These are phyloP conservation scores for Campylomormyrus tamandua DNA, from an alignment of 2,113 vertebrate species.

Conservation along the genomic window DNA sequence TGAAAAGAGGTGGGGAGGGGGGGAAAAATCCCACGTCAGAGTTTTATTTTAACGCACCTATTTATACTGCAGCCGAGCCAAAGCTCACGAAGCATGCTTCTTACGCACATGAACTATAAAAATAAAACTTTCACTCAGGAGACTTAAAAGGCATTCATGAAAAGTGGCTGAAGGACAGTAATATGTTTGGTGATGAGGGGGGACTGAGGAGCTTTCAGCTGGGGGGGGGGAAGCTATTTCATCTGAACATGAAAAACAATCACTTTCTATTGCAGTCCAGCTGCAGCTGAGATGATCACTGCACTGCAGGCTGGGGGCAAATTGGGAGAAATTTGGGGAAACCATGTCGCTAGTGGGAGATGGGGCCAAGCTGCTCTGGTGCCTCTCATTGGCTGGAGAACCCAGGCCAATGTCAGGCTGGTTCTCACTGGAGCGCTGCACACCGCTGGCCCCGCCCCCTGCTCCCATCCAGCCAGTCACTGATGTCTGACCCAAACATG, in stretches of 20 bases:
- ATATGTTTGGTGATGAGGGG: neutral
- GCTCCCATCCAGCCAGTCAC: neutral
- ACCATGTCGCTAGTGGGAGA: neutral
- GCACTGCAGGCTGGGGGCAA: neutral
- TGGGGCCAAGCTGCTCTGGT: neutral
- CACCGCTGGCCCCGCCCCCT: neutral
- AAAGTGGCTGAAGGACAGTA: neutral
- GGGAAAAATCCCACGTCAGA: neutral
- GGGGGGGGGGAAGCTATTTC: neutral
- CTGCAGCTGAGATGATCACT: neutral
- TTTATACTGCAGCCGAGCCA: neutral
- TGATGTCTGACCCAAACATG: neutral
- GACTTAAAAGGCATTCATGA: neutral
- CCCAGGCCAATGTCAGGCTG: neutral
- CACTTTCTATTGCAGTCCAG: neutral
- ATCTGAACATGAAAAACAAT: neutral
- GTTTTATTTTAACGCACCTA: conserved; percentile 5
- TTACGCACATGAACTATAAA: neutral
- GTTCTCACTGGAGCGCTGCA: neutral
- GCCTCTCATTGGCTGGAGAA: neutral
- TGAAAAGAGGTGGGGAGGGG: neutral
- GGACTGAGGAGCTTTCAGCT: neutral
- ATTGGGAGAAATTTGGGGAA: neutral
- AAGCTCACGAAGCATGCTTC: neutral
- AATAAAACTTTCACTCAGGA: neutral